Conservation (phyloP, 2,888 invertebrate species). For the Drosophila picticornis region DNA sequence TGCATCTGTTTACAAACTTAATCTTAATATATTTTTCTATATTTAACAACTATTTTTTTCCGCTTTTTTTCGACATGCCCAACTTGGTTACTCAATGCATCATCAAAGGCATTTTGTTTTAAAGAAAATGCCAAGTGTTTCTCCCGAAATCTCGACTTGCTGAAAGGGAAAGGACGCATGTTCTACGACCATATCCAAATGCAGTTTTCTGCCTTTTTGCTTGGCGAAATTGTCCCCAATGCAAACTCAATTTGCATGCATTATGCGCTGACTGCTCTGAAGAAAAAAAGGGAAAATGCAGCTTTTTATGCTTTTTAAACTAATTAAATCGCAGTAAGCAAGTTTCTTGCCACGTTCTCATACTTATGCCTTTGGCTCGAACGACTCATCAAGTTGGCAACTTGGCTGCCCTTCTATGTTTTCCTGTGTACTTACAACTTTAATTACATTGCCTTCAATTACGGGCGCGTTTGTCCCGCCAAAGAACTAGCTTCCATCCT, state of each 20-base stretch:
- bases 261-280: constrained; percentile 30
- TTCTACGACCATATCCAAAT: background rate
- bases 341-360: constrained; percentile 14
- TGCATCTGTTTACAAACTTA: background rate
- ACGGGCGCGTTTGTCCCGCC: constrained; percentile 34
- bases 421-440: constrained; percentile 55
- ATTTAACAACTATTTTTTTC: background rate
- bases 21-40: background rate
- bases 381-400: constrained; percentile 14
- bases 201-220: constrained; percentile 2
- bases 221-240: constrained; percentile 17
- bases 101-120: constrained; percentile 11
- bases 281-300: constrained; percentile 11
- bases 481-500: constrained; percentile 23
- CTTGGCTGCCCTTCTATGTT: constrained; percentile 39
- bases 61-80: background rate
- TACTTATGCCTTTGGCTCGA: constrained; percentile 18
- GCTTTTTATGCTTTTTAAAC: constrained; percentile 40
- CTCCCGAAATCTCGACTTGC: background rate
- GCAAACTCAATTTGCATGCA: constrained; percentile 63
- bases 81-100: background rate
- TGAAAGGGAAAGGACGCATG: constrained; percentile 12
- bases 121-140: constrained; percentile 13
- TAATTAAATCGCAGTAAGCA: constrained; percentile 48
- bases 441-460: constrained; percentile 67